Base-by-base conservation (phyloP, 2,888 invertebrate species). In the Ophion ventricosus region DNA sequence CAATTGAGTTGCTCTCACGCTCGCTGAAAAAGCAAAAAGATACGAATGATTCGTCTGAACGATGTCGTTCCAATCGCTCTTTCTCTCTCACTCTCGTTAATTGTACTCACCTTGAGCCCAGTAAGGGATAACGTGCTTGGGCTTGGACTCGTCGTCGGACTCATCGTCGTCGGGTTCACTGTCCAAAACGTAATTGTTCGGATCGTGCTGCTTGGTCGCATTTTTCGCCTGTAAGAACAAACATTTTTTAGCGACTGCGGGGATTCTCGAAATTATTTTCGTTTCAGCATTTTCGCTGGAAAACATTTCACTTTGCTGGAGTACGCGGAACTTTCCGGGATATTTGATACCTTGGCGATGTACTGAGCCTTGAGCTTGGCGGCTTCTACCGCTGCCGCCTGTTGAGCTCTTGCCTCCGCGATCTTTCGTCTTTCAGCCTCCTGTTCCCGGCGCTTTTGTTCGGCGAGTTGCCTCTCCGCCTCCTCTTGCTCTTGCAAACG, bases 1-100 rank as follows among this genome's bases (percentile, higher is more conserved):
- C 61, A 96, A 94, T 66, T 93, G 93, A 0, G 87, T 85, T 67
- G 92, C 93, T 3, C 96, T 95, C 11, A 93, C 92, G 88, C 94
- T 90, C 23, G 91, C 94, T 94, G 87, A 79, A 92, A 93, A 76
- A 85, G 64, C 61, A 10, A 20, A n/a, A 20, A 4, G 17, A 20
- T 1, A 54, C 4, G 2, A 20, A 20, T 0, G 1, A 3, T 10
- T 8, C 1, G n/a, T 54, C 54, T 49, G 14, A 11, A 29, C 23
- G 20, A 54, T 10, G 43, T 25, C 10, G 11, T 23, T 67, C 5
- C 4, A 4, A 14, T 14, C 25, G 63, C 29, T 14, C 14, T 43
- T 43, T 11, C 14, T 49, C 49, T 2, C 4, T 49, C 14, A 3
- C 10, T 11, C 14, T 49, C 49, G 17, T 2, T 49, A 2, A 3